Evolutionary conservation across 1,140 invertebrate species (phyloP), one percentile per base, ranked within the genome.

Genomic region (Drosophila oshimai): DNA sequence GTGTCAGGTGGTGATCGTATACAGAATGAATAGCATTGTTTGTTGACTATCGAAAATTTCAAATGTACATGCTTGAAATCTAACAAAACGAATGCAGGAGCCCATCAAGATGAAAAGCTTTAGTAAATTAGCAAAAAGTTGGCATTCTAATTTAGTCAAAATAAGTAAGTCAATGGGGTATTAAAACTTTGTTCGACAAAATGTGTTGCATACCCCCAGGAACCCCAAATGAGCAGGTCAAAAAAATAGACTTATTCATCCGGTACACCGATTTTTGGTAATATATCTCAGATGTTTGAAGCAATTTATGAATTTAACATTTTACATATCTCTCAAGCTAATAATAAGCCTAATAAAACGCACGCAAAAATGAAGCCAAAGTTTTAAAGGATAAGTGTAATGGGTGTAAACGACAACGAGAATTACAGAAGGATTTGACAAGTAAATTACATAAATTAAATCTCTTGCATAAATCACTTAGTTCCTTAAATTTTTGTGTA

Each of bases 351-450:
- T 57, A 77, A 65, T 54, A 51, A 74, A 64, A 47, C 58, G 49
- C 67, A 76, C 65, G 45, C 53, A 81, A 46, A 69, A 69, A 76
- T 53, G 20, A 68, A 78, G 79, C 57, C 41, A 74, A 44, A 49
- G 34, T 46, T 47, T 34, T 24, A 62, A 64, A 47, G 24, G 57
- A 62, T 29, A 36, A 72, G 60, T 49, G 18, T 28, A 41, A 28
- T 22, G 39, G 28, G 39, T 62, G 47, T 68, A 24, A 50, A 49
- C 41, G 45, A 61, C 50, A 87, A 65, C 50, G 64, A 65, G 71
- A 65, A 65, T 88, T 74, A 87, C 78, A 84, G 67, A 79, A 84
- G 69, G 78, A 75, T 69, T 89, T 76, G 71, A 76, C 29, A 79
- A 81, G 46, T 54, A 45, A 84, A 70, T 57, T 57, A 71, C 39